phyloP scores from a whole-genome alignment of 2,797 vertebrate species.

The Pitangus sulphuratus region DNA sequence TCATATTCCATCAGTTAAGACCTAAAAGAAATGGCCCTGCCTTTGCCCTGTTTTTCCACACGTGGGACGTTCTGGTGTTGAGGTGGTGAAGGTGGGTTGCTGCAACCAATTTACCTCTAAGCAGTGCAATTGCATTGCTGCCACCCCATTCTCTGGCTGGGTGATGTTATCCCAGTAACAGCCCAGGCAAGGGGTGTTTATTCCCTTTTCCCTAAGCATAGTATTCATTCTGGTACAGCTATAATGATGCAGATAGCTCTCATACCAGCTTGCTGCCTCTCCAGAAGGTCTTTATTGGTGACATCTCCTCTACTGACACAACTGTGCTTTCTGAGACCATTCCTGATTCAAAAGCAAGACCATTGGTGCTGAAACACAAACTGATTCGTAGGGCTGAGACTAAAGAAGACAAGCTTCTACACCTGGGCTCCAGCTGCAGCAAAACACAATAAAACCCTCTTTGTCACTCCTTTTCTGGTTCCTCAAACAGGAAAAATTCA shows the following conservation, averaged over 20 bases:
- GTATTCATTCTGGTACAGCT: background rate
- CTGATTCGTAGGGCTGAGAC: background rate
- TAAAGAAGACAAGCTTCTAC: background rate
- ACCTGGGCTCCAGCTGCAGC: background rate
- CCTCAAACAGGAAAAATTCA: background rate
- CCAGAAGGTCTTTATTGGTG: background rate
- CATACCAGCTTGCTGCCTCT: background rate
- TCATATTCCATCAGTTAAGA: background rate
- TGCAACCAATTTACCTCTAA: background rate
- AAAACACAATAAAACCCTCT: background rate
- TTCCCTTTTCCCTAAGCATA: background rate
- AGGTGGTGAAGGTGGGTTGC: background rate
- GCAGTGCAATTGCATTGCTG: background rate
- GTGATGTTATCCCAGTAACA: background rate
- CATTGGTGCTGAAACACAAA: background rate
- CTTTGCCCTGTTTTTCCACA: background rate
- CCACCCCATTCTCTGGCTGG: background rate
- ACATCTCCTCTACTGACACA: background rate
- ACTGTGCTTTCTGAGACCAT: background rate
- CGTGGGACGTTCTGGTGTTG: fast-evolving
- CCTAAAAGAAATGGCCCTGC: background rate
- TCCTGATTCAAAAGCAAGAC: background rate
- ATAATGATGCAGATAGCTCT: background rate
- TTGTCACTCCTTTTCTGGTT: background rate
- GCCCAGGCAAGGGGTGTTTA: background rate